These are phyloP conservation scores for Triops longicaudatus DNA, from an alignment of 1,140 invertebrate genomes.

Conservation along the genomic window DNA sequence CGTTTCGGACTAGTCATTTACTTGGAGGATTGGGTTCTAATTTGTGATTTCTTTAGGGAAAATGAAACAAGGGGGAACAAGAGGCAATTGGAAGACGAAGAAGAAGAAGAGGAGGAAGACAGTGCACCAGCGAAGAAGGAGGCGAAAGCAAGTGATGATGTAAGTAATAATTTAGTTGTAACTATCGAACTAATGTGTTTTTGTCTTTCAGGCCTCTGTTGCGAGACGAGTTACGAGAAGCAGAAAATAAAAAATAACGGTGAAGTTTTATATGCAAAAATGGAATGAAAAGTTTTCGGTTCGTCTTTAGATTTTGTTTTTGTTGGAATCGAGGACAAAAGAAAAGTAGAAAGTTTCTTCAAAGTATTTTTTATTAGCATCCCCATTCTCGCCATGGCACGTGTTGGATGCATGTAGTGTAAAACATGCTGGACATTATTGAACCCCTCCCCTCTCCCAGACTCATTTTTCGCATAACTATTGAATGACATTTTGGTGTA, in stretches of 20 bases:
- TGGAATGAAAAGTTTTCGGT: background rate
- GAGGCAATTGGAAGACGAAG: background rate
- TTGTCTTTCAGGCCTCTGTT: background rate
- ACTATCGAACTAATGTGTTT: background rate
- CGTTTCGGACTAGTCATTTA: too few species aligned
- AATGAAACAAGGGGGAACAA: background rate
- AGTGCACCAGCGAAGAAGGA: background rate
- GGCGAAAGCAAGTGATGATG: background rate
- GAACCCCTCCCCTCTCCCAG: background rate
- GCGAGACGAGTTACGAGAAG: background rate
- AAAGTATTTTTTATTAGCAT: constrained; percentile 12
- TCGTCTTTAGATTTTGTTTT: constrained; percentile 4
- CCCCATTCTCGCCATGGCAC: background rate
- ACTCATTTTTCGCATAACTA: constrained; percentile 1
- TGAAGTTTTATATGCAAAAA: background rate
- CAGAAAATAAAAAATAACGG: background rate
- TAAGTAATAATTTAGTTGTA: background rate
- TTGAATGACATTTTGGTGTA: background rate
- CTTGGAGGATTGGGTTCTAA: too few species aligned
- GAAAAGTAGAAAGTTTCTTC: background rate
- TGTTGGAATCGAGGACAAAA: background rate
- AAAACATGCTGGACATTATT: background rate
- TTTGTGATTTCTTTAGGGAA: background rate
- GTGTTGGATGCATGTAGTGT: background rate
- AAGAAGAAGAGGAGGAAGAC: background rate